Evolutionary conservation across 2,888 invertebrate genomes (phyloP), one percentile per base, ranked within the genome.

Genomic region (Sinelater perroti): DNA sequence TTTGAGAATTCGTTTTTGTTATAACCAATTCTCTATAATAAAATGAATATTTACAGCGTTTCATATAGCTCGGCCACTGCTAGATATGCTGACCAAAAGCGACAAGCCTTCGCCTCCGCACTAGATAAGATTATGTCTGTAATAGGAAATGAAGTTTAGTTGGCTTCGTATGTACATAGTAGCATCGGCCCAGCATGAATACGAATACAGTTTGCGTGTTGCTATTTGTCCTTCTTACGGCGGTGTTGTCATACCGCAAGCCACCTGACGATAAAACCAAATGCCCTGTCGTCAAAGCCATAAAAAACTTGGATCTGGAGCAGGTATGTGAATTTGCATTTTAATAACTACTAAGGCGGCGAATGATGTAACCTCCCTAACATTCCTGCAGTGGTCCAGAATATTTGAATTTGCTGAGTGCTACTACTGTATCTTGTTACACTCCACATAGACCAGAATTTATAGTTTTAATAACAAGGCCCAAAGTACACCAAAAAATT

Each of bases 271-370:
- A 88, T 74, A 84, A 87, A 69, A 82, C 81, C 10, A 87, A 87
- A 74, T 90, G 90, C 70, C 90, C 90, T 0, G 84, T 85, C 82
- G 93, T 93, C 61, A 88, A 87, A 75, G 90, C 90, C 10, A 87
- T 88, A 45, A 83, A 87, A 31, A 90, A 92, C 79, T 92, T 93
- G 72, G 87, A 92, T 80, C 80, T 93, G 67, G 82, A 87, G 64
- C 83, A 86, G 79, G 92, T 90, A 75, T n/a, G n/a, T n/a, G n/a
- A n/a, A n/a, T n/a, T n/a, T 38, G 4, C 20, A 35, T 18, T 3
- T 49, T 26, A 26, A 26, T 3, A n/a, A 2, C 10, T 26, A n/a
- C 8, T 2, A 8, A 26, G 28, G 5, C 2, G 26, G 28, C n/a
- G n/a, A n/a, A n/a, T n/a, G n/a, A n/a, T n/a, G n/a, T n/a, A n/a